Evolutionary conservation across 2,888 invertebrate genomes (phyloP).

Genomic region (Steinernema hermaphroditum): DNA sequence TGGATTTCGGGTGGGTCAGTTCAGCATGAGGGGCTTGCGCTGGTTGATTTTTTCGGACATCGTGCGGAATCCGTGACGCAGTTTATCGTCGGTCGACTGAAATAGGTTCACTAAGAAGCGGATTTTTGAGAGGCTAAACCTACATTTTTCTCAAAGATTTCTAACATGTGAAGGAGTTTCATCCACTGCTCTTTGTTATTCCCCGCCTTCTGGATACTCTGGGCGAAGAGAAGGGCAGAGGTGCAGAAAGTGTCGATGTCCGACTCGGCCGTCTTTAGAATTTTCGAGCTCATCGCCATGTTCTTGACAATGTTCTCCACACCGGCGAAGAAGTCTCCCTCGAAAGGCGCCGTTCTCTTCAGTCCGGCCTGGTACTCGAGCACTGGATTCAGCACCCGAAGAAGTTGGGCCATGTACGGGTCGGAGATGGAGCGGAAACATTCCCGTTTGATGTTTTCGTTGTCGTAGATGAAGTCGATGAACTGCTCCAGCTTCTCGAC

Average conservation of each 20-base stretch:
- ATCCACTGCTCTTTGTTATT: neutral
- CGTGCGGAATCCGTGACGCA: conserved; percentile 5
- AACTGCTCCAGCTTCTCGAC: neutral
- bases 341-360: neutral
- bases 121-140: neutral
- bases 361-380: neutral
- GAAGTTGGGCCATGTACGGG: neutral
- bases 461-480: neutral
- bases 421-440: conserved; percentile 1
- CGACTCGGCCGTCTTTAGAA: neutral
- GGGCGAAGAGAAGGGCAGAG: neutral
- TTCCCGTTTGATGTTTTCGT: neutral
- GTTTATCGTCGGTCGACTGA: neutral
- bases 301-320: neutral
- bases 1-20: neutral
- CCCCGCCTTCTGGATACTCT: neutral
- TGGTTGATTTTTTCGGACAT: conserved; percentile 6
- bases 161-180: neutral
- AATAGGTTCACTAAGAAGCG: neutral
- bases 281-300: neutral
- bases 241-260: neutral
- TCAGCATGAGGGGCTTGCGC: neutral
- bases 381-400: neutral
- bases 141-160: conserved; percentile 5
- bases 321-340: conserved; percentile 2